A percentile compares a stretch with the other conserved stretches of the same genome.
Conservation (phyloP, 2,888 invertebrate genomes). For the Platycheirus albimanus region DNA sequence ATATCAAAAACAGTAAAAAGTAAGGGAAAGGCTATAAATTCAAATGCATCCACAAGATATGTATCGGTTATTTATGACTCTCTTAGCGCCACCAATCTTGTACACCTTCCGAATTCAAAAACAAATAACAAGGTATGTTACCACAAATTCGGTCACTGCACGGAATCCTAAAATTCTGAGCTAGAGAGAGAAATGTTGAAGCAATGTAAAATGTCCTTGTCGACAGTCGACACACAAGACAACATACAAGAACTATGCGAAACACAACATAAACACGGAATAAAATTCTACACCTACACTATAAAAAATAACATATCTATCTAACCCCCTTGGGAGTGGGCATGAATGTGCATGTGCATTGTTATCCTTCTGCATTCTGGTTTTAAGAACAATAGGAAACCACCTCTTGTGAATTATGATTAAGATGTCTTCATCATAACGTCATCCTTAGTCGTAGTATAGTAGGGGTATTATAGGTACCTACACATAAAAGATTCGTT, state of each 20-base stretch:
- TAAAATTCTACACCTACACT: conserved; percentile 60
- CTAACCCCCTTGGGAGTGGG: conserved; percentile 33
- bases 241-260: no score
- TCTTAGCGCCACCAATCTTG: conserved; percentile 60
- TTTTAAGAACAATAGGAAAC: conserved; percentile 61
- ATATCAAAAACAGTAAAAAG: conserved; percentile 19
- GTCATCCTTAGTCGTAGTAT: conserved; percentile 19
- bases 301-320: conserved; percentile 59
- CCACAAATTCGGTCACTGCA: conserved; percentile 25
- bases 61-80: conserved; percentile 70
- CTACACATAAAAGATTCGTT: background rate
- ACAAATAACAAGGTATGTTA: conserved; percentile 10
- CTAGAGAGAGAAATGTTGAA: conserved; percentile 35
- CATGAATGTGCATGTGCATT: no score
- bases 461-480: conserved; percentile 17
- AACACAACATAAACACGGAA: conserved; percentile 14
- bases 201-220: conserved; percentile 50
- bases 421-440: conserved; percentile 57
- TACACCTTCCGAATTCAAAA: conserved; percentile 54
- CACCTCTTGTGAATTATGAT: conserved; percentile 67
- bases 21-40: conserved; percentile 47
- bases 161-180: conserved; percentile 10
- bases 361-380: conserved; percentile 57
- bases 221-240: conserved; percentile 22
- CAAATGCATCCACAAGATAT: conserved; percentile 56